A percentile compares a stretch with the other conserved stretches of the same genome.
Conservation (phyloP, 2,888 invertebrate genomes). For the Horisme vitalbata region DNA sequence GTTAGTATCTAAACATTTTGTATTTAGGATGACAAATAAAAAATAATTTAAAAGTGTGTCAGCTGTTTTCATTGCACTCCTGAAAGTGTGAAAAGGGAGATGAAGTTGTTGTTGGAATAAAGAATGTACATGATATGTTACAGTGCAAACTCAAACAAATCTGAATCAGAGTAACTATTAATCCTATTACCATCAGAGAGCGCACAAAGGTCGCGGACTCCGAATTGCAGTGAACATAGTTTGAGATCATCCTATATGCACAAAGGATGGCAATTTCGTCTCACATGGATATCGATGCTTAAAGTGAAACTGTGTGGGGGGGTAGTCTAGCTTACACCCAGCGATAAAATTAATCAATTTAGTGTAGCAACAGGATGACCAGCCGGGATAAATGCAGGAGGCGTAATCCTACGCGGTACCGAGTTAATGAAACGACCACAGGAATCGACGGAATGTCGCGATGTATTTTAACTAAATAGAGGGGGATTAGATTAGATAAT, state of each 20-base stretch:
- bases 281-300: neutral
- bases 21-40: no score
- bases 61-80: no score
- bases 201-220: slow-evolving; percentile 3
- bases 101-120: no score
- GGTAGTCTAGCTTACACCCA: neutral
- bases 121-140: no score
- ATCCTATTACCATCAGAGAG: slow-evolving; percentile 7
- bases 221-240: slow-evolving; percentile 12
- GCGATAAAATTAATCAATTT: neutral
- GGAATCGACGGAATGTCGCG: no score
- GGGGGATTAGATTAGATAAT: no score
- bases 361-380: neutral
- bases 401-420: no score
- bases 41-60: no score
- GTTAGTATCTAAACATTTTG: no score
- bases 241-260: neutral
- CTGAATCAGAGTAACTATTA: neutral
- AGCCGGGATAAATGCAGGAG: neutral
- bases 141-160: neutral
- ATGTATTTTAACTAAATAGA: no score
- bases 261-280: slow-evolving; percentile 11
- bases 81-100: no score
- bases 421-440: no score
- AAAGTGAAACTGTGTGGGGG: neutral